phyloP scores from a whole-genome alignment of 37 sponge, comb jelly and placozoan genomes.

The Agelas oroides region DNA sequence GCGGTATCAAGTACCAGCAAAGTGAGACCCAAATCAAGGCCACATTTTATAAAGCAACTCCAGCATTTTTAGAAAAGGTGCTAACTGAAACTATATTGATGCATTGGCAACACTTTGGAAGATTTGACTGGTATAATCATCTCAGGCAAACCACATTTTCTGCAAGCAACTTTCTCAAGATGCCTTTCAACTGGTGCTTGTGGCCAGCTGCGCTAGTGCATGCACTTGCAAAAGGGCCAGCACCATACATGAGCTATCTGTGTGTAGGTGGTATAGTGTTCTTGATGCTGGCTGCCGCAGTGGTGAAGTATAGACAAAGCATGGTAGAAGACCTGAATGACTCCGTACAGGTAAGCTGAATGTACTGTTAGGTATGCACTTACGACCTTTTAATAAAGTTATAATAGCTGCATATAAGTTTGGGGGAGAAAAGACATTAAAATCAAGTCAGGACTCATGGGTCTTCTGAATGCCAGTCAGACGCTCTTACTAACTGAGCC shows the following conservation, averaged over 20 bases:
- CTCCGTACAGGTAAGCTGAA: neutral
- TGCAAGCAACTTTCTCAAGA: neutral
- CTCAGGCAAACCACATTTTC: conserved; percentile 5
- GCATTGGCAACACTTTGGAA: neutral
- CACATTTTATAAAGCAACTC: neutral
- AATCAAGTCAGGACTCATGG: no score
- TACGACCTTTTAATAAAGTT: neutral
- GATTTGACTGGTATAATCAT: neutral
- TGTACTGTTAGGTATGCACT: no score
- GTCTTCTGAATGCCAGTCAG: no score
- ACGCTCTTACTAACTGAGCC: no score
- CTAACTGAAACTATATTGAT: neutral
- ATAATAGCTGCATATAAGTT: no score
- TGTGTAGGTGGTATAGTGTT: conserved; percentile 16
- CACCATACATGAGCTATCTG: conserved; percentile 4
- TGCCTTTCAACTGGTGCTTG: conserved; percentile 10
- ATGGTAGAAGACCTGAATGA: conserved; percentile 3
- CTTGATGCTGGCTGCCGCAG: neutral
- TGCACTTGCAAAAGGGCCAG: conserved; percentile 15
- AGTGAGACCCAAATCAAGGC: neutral
- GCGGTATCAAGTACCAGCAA: conserved; percentile 29
- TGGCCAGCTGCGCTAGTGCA: conserved; percentile 30
- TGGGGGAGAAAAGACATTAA: no score
- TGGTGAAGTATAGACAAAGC: neutral
- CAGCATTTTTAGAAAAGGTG: neutral